Conservation (phyloP, 2,797 vertebrate genomes). For the Hybognathus amarus region DNA sequence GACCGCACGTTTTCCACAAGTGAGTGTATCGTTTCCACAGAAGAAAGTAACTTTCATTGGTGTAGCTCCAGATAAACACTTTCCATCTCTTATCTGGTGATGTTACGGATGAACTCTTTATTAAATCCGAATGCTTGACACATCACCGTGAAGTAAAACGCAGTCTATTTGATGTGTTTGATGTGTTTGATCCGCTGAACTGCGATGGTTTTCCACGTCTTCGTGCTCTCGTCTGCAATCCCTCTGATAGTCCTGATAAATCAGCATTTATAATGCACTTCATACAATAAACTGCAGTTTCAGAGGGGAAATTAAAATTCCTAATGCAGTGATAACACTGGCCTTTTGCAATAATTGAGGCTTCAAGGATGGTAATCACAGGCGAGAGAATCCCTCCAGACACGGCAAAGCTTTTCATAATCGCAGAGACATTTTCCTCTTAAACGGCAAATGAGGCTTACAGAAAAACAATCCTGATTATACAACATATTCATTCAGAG, state of each 20-base stretch:
- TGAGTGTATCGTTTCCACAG: background rate
- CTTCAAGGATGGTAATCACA: constrained; percentile 66
- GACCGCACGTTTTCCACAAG: background rate
- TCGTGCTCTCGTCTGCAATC: constrained; percentile 48
- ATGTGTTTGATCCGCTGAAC: constrained; percentile 36
- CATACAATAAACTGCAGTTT: constrained; percentile 69
- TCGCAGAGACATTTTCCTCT: constrained; percentile 42
- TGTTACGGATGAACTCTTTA: background rate
- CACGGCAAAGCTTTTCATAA: constrained; percentile 43
- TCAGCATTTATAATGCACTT: constrained; percentile 71
- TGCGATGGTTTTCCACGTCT: constrained; percentile 31
- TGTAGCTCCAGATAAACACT: background rate
- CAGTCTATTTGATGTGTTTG: constrained; percentile 66
- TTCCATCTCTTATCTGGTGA: background rate
- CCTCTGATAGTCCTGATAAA: constrained; percentile 68
- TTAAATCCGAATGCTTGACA: constrained; percentile 36
- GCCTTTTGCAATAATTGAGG: constrained; percentile 72
- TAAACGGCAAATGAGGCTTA: constrained; percentile 36
- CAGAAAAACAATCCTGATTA: constrained; percentile 30
- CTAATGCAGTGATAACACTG: constrained; percentile 66
- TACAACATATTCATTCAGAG: constrained; percentile 31
- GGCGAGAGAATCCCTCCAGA: constrained; percentile 55
- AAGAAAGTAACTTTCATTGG: background rate
- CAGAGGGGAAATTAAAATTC: constrained; percentile 70
- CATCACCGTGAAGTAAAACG: constrained; percentile 58